A percentile compares a stretch with the other conserved stretches of the same genome.
phyloP scores from a whole-genome alignment of 1,140 invertebrate species.

The Hyles vespertilio region DNA sequence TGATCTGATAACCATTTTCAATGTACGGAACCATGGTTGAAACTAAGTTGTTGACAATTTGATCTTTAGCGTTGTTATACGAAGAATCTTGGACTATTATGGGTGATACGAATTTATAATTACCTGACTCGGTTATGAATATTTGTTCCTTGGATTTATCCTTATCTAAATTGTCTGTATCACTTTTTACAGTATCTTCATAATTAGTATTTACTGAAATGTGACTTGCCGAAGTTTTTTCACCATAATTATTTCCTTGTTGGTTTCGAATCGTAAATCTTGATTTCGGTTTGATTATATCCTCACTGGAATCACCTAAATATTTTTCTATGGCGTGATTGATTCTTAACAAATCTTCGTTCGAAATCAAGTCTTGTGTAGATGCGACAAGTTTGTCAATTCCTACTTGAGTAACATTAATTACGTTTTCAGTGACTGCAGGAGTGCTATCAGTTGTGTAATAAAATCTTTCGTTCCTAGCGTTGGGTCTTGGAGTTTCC shows the following conservation, averaged over 20 bases:
- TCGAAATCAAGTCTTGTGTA: constrained; percentile 75
- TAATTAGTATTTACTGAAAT: constrained; percentile 52
- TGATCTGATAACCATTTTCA: constrained; percentile 55
- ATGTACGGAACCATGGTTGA: constrained; percentile 63
- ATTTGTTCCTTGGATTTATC: constrained; percentile 27
- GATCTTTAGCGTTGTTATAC: constrained; percentile 43
- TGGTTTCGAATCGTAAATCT: constrained; percentile 25
- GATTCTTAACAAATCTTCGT: constrained; percentile 76
- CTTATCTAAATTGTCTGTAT: constrained; percentile 28
- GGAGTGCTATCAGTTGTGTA: constrained; percentile 37
- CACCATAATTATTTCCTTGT: constrained; percentile 22
- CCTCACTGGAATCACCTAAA: constrained; percentile 39
- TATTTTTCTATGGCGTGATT: constrained; percentile 70
- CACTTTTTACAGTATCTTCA: constrained; percentile 41
- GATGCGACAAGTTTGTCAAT: constrained; percentile 73
- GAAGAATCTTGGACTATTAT: constrained; percentile 56
- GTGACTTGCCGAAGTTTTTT: constrained; percentile 29
- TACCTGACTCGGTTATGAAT: constrained; percentile 30
- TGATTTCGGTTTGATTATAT: constrained; percentile 47
- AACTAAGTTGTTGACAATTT: constrained; percentile 55
- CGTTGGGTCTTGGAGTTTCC: constrained; percentile 36
- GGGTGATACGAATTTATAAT: constrained; percentile 54
- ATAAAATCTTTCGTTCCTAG: constrained; percentile 48
- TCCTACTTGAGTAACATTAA: constrained; percentile 37
- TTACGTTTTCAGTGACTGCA: constrained; percentile 23